These are phyloP conservation scores for Macrostomum lignano DNA, from an alignment of 1,140 invertebrate species.

Conservation along the genomic window DNA sequence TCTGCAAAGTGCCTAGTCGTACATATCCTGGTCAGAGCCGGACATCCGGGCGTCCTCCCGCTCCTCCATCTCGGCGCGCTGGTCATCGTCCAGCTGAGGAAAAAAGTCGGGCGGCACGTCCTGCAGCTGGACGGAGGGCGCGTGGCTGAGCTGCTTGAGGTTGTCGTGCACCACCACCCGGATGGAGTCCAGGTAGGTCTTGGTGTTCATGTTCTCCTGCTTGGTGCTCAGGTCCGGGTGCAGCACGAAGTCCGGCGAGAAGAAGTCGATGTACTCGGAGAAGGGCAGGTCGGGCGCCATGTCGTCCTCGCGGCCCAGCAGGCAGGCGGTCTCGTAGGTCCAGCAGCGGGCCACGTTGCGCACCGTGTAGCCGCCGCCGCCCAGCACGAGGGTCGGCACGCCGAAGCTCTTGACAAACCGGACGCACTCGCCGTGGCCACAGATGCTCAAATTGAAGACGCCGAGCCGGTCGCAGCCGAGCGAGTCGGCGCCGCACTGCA, in stretches of 20 bases:
- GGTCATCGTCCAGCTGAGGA: too few species aligned
- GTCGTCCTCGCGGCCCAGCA: constrained; percentile 45
- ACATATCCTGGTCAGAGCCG: too few species aligned
- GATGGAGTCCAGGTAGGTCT: constrained; percentile 38
- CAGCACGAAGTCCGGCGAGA: constrained; percentile 68
- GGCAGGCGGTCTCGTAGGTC: constrained; percentile 86
- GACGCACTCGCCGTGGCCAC: constrained; percentile 58
- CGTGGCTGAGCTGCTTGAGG: constrained; percentile 13
- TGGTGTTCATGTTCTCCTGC: constrained; percentile 64
- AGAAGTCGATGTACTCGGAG: constrained; percentile 74
- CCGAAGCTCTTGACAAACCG: constrained; percentile 75
- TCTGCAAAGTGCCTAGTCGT: too few species aligned
- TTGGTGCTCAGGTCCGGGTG: constrained; percentile 56
- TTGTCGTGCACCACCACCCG: constrained; percentile 20
- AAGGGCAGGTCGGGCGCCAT: constrained; percentile 70
- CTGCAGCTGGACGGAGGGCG: constrained; percentile 53
- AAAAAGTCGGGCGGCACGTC: constrained; percentile 13
- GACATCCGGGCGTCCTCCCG: too few species aligned
- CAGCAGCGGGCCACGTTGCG: constrained; percentile 82
- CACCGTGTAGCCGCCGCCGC: constrained; percentile 82
- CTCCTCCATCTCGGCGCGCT: too few species aligned
- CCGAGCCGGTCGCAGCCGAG: constrained; percentile 82
- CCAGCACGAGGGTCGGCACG: constrained; percentile 68
- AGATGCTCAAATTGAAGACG: constrained; percentile 85
- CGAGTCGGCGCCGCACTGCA: constrained; percentile 89